Evolutionary conservation across 2,888 invertebrate genomes (phyloP), one percentile per base, ranked within the genome.

Genomic region (Clitarchus hookeri): DNA sequence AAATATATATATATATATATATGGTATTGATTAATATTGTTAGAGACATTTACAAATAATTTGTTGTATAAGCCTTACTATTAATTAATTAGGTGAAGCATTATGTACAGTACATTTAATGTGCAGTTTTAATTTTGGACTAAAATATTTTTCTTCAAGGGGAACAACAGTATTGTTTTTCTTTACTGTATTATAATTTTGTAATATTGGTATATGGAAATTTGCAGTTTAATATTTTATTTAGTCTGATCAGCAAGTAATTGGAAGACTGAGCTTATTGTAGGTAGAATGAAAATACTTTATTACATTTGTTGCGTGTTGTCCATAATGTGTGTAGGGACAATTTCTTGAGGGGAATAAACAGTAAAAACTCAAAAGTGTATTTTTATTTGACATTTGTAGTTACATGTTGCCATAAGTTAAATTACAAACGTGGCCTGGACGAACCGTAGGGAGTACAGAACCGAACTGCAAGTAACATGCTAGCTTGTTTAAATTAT

Each of bases 221-320:
- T 23, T 53, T 53, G 19, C 53, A 53, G 2, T 23, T 65, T n/a
- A 65, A 65, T 65, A 65, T 19, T 65, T n/a, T 23, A 65, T 65
- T 65, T 65, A 16, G 19, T 23, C 65, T 65, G 65, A 23, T 65
- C n/a, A 65, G 23, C 23, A 65, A 65, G 48, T 8, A 65, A 65
- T 65, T 65, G 65, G 16, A 65, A 65, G 65, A 65, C 65, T 65
- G 65, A 65, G 65, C 65, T 65, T 65, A 65, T 23, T 65, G n/a
- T 65, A 65, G 12, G 13, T 16, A 65, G 19, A 65, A n/a, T 19
- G 19, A n/a, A 65, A 65, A n/a, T 65, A 65, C 65, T 6, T 65
- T n/a, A 65, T 65, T 23, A 23, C 65, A 65, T 65, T 65, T 65
- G 19, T n/a, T 65, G 65, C 16, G 3, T 65, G 8, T n/a, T 65